phyloP scores from a whole-genome alignment of 2,113 vertebrate species.

The Bubo bubo region DNA sequence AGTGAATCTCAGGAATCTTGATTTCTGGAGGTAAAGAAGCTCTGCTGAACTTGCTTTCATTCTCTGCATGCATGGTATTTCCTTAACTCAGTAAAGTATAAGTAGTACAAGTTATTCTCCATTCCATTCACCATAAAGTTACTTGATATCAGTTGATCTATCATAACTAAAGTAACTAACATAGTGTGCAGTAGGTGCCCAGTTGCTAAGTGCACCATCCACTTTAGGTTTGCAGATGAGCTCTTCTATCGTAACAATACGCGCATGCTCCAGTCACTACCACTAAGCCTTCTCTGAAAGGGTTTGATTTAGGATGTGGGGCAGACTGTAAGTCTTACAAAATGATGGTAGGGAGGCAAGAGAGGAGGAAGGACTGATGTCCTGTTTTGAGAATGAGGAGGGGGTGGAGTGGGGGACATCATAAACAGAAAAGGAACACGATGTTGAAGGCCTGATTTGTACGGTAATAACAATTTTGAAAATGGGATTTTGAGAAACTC shows the following conservation, averaged over 20 bases:
- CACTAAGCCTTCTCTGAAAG: not conserved
- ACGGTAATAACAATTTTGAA: not conserved
- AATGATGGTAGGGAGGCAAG: not conserved
- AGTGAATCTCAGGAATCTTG: not conserved
- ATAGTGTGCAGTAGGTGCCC: too few relatives aligned
- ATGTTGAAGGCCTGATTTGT: not conserved
- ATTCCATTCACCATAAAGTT: not conserved
- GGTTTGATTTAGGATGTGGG: not conserved
- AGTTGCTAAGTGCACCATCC: not conserved
- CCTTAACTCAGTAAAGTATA: not conserved
- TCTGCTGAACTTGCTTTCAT: not conserved
- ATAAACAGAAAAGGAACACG: accelerated
- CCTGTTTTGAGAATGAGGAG: not conserved
- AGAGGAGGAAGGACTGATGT: not conserved
- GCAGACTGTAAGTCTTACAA: not conserved
- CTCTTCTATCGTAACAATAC: accelerated
- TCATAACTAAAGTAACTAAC: not conserved
- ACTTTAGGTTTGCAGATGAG: not conserved
- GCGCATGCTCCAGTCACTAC: accelerated
- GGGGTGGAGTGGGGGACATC: accelerated
- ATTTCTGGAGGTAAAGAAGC: not conserved
- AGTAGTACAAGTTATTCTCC: not conserved
- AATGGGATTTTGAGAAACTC: not conserved
- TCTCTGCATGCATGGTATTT: accelerated
- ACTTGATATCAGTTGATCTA: accelerated